Conservation (phyloP, 2,113 vertebrate genomes). For the Danio rerio region GRCz12tu NC_133189.1:53817501-53818000, state of each 20-base stretch:
- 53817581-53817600: constrained; percentile 33
- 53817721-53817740: constrained; percentile 78
- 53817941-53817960: constrained; percentile 45
- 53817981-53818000: constrained; percentile 30
- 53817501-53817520: too few species aligned
- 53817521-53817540: too few species aligned
- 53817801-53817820: constrained; percentile 28
- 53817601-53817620: constrained; percentile 42
- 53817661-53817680: constrained; percentile 43
- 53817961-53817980: not conserved
- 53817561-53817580: constrained; percentile 9
- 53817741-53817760: constrained; percentile 69
- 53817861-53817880: constrained; percentile 35
- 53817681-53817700: constrained; percentile 47
- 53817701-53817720: constrained; percentile 59
- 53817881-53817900: not conserved
- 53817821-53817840: constrained; percentile 58
- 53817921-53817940: not conserved
- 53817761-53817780: constrained; percentile 65
- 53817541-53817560: not conserved
- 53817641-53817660: constrained; percentile 46
- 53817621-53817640: constrained; percentile 60
- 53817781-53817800: constrained; percentile 57
- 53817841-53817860: constrained; percentile 9
- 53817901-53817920: constrained; percentile 5